Percentiles rank a stretch among this genome's conserved stretches.
Evolutionary conservation across 2,113 vertebrate genomes (phyloP).

Genomic region (Erinaceus europaeus): DNA sequence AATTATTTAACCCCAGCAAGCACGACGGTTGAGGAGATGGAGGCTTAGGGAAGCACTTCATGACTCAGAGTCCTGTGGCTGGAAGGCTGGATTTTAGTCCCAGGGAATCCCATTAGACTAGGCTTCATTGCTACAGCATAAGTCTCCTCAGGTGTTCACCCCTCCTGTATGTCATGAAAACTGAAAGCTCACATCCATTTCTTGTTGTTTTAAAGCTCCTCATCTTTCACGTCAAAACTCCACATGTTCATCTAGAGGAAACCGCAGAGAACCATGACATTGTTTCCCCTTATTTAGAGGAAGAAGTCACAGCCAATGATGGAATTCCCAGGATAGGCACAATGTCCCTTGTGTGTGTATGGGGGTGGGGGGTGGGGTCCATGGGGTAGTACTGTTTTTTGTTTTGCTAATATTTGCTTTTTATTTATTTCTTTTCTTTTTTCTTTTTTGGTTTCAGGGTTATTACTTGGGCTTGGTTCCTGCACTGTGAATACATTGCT

Average conservation of each 20-base stretch:
- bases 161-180: not conserved
- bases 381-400: too few relatives aligned
- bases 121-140: not conserved
- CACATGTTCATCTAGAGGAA: not conserved
- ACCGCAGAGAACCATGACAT: too few relatives aligned
- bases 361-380: too few relatives aligned
- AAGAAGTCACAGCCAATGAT: not conserved
- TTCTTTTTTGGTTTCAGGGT: too few relatives aligned
- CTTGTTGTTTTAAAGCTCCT: not conserved
- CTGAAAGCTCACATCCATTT: not conserved
- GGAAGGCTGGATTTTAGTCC: not conserved
- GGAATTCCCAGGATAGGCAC: not conserved
- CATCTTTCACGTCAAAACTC: not conserved
- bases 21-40: not conserved
- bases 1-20: not conserved
- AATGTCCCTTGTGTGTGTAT: too few relatives aligned
- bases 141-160: not conserved
- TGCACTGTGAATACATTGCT: too few relatives aligned
- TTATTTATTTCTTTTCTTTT: too few relatives aligned
- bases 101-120: not conserved
- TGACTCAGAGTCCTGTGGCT: too few relatives aligned
- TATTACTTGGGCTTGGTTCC: too few relatives aligned
- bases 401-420: too few relatives aligned
- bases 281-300: not conserved
- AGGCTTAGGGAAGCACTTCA: not conserved